Percentiles rank a stretch among this genome's conserved stretches.
Conservation (phyloP, 2,888 invertebrate species). For the Mesorhabditis sp. region DNA sequence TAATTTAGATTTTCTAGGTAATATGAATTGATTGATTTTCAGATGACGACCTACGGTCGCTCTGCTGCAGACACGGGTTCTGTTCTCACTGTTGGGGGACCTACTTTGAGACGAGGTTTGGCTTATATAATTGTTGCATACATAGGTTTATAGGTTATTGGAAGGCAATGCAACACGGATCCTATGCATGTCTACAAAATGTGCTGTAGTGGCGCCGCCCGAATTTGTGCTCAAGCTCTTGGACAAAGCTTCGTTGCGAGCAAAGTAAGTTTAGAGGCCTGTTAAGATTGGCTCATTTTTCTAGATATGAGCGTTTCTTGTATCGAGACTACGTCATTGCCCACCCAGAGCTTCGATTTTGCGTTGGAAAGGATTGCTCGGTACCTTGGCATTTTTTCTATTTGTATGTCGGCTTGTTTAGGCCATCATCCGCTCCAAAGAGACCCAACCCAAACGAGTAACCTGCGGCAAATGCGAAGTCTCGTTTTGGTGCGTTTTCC, state of each 20-base stretch:
- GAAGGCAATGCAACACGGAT: constrained; percentile 69
- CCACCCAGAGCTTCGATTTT: constrained; percentile 71
- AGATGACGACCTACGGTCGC: constrained; percentile 21
- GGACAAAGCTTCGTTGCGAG: constrained; percentile 20
- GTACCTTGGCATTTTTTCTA: constrained; percentile 13
- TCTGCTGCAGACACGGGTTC: constrained; percentile 70
- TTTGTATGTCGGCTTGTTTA: constrained; percentile 24
- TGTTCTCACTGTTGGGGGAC: constrained; percentile 93
- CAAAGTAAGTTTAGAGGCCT: constrained; percentile 18
- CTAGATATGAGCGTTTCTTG: constrained; percentile 86
- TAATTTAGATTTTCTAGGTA: constrained; percentile 7
- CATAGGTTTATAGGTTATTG: constrained; percentile 22
- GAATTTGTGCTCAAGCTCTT: constrained; percentile 32
- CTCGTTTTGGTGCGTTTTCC: constrained; percentile 74
- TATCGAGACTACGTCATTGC: constrained; percentile 91
- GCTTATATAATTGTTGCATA: neutral
- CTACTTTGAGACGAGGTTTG: constrained; percentile 91
- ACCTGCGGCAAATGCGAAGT: constrained; percentile 83
- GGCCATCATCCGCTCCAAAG: constrained; percentile 70
- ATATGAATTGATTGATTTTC: neutral
- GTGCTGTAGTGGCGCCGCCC: constrained; percentile 81
- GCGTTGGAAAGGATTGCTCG: constrained; percentile 87
- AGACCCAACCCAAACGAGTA: constrained; percentile 78
- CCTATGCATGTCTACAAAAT: constrained; percentile 93
- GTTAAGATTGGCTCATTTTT: neutral